Base-by-base conservation (phyloP, 2,113 vertebrate species). In the Picathartes gymnocephalus region DNA sequence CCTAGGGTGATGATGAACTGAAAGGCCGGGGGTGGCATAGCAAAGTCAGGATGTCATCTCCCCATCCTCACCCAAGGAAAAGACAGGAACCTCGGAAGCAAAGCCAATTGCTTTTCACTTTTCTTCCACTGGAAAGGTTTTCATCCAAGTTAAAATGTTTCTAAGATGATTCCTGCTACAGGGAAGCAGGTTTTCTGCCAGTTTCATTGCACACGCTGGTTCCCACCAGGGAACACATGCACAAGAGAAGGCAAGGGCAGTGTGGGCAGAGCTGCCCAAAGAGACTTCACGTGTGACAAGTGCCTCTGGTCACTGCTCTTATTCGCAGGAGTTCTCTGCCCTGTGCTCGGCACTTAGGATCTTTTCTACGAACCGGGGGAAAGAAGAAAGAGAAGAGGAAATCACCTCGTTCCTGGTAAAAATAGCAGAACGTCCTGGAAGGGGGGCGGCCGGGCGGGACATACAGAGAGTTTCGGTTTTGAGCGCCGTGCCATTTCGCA, bases 351-450 rank as follows among this genome's bases (percentile, higher is more conserved):
- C 13, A 1, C 73, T 57, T 2, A 48, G 91, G 62, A 60, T 51
- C 62, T 88, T 92, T 95, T 95, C 96, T 90, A 31, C 3, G 79
- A 96, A 94, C 11, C 28, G 48, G 82, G 31, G 82, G 58, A 95
- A 93, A 82, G 88, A 64, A 88, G 88, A 94, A 39, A 79, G 88
- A 66, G 61, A 39, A 66, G 93, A 94, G 93, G 95, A 96, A 96
- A 92, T 96, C 95, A 74, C 77, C 69, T 16, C 0, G 24, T 81
- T 92, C 60, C 72, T 27, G 69, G 93, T 89, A 93, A 65, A 82
- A 93, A 33, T 2, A 93, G 53, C 66, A 72, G 76, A 81, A 20
- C 8, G 0, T 20, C 25, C 35, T 6, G 25, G 18, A 48, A 45
- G 50, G 42, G 6, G 5, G 42, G 48, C 9, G 4, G 39, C 39